phyloP scores from a whole-genome alignment of 2,113 vertebrate genomes.

The Candoia aspera region DNA sequence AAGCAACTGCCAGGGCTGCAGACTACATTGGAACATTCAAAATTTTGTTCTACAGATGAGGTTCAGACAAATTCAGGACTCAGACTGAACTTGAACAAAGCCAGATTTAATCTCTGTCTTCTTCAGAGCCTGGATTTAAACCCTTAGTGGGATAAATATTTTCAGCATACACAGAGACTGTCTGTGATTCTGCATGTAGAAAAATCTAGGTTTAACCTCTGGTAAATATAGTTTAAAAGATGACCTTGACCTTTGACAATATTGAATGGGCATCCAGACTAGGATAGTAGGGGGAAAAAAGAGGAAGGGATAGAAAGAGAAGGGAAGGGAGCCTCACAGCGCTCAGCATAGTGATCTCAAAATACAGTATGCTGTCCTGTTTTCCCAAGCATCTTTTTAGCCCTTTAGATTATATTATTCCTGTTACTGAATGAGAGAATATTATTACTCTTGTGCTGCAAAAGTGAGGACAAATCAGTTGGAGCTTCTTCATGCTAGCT shows the following conservation, averaged over 20 bases:
- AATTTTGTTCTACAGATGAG: not conserved
- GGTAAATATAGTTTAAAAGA: not conserved
- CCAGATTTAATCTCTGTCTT: not conserved
- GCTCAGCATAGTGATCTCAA: not conserved
- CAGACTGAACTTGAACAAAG: not conserved
- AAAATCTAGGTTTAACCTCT: not conserved
- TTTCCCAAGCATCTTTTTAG: not conserved
- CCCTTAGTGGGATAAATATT: not conserved
- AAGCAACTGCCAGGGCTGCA: not conserved
- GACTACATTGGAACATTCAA: not conserved
- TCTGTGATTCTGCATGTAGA: not conserved
- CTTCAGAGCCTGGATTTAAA: not conserved
- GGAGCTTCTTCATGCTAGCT: too few relatives aligned
- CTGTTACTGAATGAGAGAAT: not conserved
- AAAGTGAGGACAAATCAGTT: not conserved
- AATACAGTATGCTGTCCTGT: not conserved
- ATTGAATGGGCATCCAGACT: not conserved
- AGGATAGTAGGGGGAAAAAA: not conserved
- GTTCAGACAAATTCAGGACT: not conserved
- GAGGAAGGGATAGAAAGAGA: not conserved
- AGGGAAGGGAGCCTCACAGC: not conserved
- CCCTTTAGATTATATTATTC: not conserved
- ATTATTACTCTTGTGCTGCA: not conserved
- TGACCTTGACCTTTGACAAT: not conserved
- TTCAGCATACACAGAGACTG: not conserved